phyloP scores from a whole-genome alignment of 2,113 vertebrate genomes.

The Petromus typicus region DNA sequence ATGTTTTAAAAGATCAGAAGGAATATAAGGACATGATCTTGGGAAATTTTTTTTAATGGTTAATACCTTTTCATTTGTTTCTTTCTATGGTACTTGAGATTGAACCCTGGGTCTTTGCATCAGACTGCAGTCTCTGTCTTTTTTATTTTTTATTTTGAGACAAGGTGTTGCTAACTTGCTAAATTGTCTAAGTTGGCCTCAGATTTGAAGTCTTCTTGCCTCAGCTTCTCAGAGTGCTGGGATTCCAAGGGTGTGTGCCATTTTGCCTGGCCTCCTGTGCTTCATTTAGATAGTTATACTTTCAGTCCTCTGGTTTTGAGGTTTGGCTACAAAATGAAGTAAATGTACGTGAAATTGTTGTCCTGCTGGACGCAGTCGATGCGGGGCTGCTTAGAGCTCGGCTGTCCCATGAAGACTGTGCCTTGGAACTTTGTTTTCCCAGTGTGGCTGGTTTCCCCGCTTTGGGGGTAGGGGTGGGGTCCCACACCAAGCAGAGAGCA shows the following conservation, averaged over 20 bases:
- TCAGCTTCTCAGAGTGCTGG: neutral
- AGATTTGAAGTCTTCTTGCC: neutral
- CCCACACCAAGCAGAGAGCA: neutral
- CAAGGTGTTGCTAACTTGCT: neutral
- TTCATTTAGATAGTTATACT: slow-evolving; percentile 10
- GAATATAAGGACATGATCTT: neutral
- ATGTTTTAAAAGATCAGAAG: neutral
- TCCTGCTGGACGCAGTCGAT: neutral
- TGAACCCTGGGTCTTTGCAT: neutral
- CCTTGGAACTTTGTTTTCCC: neutral
- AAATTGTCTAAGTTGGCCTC: neutral
- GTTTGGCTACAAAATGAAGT: neutral
- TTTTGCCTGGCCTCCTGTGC: neutral
- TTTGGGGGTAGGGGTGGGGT: neutral
- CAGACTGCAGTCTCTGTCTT: neutral
- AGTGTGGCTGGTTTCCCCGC: neutral
- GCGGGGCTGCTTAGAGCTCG: neutral
- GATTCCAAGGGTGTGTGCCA: neutral
- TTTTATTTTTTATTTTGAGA: neutral
- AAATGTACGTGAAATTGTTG: neutral
- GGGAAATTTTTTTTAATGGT: neutral
- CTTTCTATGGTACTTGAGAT: neutral
- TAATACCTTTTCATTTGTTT: neutral
- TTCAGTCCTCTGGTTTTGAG: neutral
- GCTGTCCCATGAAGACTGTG: neutral